phyloP scores from a whole-genome alignment of 2,797 vertebrate species.

The Cyclopterus lumpus region DNA sequence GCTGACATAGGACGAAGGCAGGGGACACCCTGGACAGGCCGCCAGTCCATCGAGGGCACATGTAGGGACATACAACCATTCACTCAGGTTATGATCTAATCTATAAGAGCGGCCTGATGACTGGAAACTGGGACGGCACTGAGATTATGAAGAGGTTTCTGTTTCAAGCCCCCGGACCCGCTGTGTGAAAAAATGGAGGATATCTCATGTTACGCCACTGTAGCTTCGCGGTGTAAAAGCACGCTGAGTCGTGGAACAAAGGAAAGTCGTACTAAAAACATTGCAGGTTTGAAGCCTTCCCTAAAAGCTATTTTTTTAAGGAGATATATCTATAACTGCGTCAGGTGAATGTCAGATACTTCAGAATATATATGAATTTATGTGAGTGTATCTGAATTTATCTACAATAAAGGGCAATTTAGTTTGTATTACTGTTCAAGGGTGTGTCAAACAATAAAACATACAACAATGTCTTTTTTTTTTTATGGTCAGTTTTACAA shows the following conservation, averaged over 20 bases:
- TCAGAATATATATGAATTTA: neutral
- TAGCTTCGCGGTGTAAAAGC: neutral
- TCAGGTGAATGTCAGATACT: neutral
- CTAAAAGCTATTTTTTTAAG: neutral
- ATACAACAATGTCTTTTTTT: neutral
- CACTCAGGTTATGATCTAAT: constrained; percentile 29
- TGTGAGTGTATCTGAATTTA: too few relatives aligned
- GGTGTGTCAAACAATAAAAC: neutral
- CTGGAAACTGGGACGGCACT: constrained; percentile 9
- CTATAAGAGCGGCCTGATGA: constrained; percentile 11
- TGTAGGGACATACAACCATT: too few relatives aligned
- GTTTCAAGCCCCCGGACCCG: neutral
- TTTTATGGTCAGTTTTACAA: neutral
- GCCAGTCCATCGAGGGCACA: too few relatives aligned
- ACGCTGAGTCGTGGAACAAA: neutral
- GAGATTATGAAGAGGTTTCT: constrained; percentile 19
- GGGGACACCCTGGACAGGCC: too few relatives aligned
- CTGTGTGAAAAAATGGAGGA: neutral
- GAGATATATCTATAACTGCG: neutral
- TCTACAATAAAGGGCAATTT: neutral
- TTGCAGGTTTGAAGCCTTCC: neutral
- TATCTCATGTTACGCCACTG: neutral
- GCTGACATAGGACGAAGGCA: too few relatives aligned
- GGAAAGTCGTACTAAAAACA: neutral
- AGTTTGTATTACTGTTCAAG: neutral